phyloP scores from a whole-genome alignment of 1,140 invertebrate species.

The Nomia melanderi region DNA sequence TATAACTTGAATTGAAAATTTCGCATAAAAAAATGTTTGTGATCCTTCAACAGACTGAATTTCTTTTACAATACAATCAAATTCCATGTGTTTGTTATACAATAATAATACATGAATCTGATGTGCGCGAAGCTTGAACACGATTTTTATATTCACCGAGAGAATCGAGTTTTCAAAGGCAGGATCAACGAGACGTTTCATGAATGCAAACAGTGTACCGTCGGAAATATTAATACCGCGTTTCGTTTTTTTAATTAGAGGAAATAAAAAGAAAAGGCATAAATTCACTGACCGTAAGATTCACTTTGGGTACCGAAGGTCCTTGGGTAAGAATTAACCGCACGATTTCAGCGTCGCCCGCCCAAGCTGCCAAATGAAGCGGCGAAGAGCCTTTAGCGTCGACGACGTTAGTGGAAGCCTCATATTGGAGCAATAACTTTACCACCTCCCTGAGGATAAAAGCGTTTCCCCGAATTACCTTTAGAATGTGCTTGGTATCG shows the following conservation, averaged over 20 bases:
- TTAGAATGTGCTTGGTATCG: conserved; percentile 20
- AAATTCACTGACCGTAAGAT: conserved; percentile 86
- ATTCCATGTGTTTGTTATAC: too few relatives aligned
- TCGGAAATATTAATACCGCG: neutral
- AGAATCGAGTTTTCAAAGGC: too few relatives aligned
- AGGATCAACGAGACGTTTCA: too few relatives aligned
- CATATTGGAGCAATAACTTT: conserved; percentile 90
- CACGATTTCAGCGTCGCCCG: conserved; percentile 92
- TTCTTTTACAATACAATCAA: too few relatives aligned
- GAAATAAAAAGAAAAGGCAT: conserved; percentile 21
- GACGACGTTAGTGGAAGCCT: conserved; percentile 93
- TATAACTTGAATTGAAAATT: too few relatives aligned
- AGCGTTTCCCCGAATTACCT: conserved; percentile 44
- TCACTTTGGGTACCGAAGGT: conserved; percentile 89
- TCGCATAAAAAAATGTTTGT: too few relatives aligned
- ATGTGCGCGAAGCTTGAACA: too few relatives aligned
- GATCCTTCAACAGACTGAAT: too few relatives aligned
- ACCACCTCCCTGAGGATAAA: conserved; percentile 90
- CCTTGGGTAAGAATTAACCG: conserved; percentile 88
- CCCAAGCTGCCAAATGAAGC: conserved; percentile 94
- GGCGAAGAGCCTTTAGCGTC: conserved; percentile 93
- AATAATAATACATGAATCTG: too few relatives aligned
- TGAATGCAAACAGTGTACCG: too few relatives aligned
- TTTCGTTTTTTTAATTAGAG: neutral
- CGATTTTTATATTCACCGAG: too few relatives aligned